Percentiles rank a stretch among this genome's conserved stretches.
phyloP scores from a whole-genome alignment of 92 coral and sea anemone genomes.

The Paragorgia papillata region DNA sequence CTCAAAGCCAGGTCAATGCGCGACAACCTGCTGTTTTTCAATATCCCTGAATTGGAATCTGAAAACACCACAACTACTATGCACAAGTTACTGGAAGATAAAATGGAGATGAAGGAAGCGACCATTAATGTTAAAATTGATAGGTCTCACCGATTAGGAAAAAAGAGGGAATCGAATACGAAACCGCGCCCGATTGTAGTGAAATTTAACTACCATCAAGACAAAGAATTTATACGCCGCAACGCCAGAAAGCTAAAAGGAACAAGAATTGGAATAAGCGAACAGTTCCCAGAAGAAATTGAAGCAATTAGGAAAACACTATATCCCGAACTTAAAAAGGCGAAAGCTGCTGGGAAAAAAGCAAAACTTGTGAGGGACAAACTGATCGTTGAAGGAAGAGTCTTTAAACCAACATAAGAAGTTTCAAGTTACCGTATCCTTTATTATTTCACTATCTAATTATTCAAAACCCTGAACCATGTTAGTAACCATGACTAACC shows the following conservation, averaged over 20 bases:
- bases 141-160: slow-evolving; percentile 28
- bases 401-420: background rate
- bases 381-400: slow-evolving; percentile 28
- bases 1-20: slow-evolving; percentile 35
- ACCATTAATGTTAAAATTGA: slow-evolving; percentile 14
- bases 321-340: slow-evolving; percentile 39
- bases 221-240: slow-evolving; percentile 21
- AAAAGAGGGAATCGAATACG: background rate
- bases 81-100: slow-evolving; percentile 12
- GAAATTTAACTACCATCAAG: slow-evolving; percentile 46
- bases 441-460: background rate
- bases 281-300: slow-evolving; percentile 61
- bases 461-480: background rate
- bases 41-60: slow-evolving; percentile 6
- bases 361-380: slow-evolving; percentile 26
- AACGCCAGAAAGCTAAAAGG: slow-evolving; percentile 44
- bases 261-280: slow-evolving; percentile 48
- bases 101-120: slow-evolving; percentile 6
- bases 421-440: background rate
- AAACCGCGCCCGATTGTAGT: slow-evolving; percentile 49
- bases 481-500: background rate
- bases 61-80: slow-evolving; percentile 20
- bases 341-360: slow-evolving; percentile 38
- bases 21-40: slow-evolving; percentile 24
- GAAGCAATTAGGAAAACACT: slow-evolving; percentile 41